Conservation (phyloP, 2,113 vertebrate genomes). For the Perca schrenkii region DNA sequence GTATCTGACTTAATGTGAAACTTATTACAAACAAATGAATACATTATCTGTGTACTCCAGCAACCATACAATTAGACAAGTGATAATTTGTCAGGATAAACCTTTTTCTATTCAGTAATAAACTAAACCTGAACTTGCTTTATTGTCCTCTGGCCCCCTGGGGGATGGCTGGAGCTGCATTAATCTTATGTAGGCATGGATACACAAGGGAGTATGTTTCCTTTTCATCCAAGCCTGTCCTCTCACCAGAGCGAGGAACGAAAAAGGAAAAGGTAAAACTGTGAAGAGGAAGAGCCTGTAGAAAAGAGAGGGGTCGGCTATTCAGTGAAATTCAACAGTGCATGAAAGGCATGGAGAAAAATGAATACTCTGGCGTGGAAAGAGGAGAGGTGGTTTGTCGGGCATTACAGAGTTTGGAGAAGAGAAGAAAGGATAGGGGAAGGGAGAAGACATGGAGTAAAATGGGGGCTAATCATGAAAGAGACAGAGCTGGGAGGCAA, state of each 20-base stretch:
- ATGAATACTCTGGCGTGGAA: slow-evolving; percentile 69
- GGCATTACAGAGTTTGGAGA: slow-evolving; percentile 57
- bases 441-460: slow-evolving; percentile 41
- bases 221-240: slow-evolving; percentile 42
- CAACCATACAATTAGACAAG: slow-evolving; percentile 12
- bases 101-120: neutral
- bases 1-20: slow-evolving; percentile 13
- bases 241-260: slow-evolving; percentile 39
- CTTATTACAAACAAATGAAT: neutral
- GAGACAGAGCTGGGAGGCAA: slow-evolving; percentile 53
- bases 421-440: slow-evolving; percentile 39
- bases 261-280: slow-evolving; percentile 49
- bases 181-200: slow-evolving; percentile 29
- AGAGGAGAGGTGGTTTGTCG: slow-evolving; percentile 64
- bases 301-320: slow-evolving; percentile 49
- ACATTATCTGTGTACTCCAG: neutral
- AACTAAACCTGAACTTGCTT: slow-evolving; percentile 35
- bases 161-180: slow-evolving; percentile 18
- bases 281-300: slow-evolving; percentile 45
- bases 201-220: slow-evolving; percentile 41
- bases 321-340: slow-evolving; percentile 63
- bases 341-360: slow-evolving; percentile 64
- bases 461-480: slow-evolving; percentile 63
- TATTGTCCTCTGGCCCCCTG: slow-evolving; percentile 29
- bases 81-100: neutral